Base-by-base conservation (phyloP, 2,888 invertebrate genomes). In the Mycalesis mineus region DNA sequence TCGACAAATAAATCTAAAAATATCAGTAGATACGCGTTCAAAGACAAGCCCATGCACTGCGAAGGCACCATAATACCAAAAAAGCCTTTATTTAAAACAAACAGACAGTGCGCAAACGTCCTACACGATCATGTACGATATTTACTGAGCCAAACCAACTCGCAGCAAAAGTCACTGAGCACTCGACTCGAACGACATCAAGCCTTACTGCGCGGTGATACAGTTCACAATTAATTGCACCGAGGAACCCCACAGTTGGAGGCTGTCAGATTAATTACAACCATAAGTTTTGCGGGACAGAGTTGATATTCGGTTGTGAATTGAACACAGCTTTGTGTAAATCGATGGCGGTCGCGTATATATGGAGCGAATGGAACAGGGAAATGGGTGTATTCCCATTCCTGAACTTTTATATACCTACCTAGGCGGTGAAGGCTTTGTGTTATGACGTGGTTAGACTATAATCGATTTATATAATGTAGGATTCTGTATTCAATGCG, bases 281-380 rank as follows among this genome's bases (percentile, higher is more conserved):
- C 50, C 56, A 56, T 65, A 62, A 52, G 55, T 57, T 53, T 48
- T 48, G 55, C 41, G 55, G 15, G 39, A 39, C 58, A 63, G 60
- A 60, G 64, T 62, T 61, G 57, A 57, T 56, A 57, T 48, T 60
- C 33, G 64, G 48, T 44, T 55, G 60, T 50, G 55, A 50, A 49
- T 55, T 42, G 28, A 47, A 55, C 17, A 29, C 42, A 50, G 55
- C 49, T 56, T 50, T 44, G 13, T 17, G 49, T 42, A 47, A 42
- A 56, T 56, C 56, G 56, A 56, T 42, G 56, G 41, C 39, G 22
- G 36, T 52, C 9, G 41, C 2, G 40, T 58, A 55, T 48, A 49
- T 52, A 44, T 52, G 54, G 15, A 58, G 33, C 56, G 37, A 51
- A 56, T 53, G 48, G 33, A 48, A 51, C 41, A 17, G 51, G 31